A percentile compares a stretch with the other conserved stretches of the same genome.
Conservation (phyloP, 1,140 invertebrate genomes). For the Adelges cooleyi region DNA sequence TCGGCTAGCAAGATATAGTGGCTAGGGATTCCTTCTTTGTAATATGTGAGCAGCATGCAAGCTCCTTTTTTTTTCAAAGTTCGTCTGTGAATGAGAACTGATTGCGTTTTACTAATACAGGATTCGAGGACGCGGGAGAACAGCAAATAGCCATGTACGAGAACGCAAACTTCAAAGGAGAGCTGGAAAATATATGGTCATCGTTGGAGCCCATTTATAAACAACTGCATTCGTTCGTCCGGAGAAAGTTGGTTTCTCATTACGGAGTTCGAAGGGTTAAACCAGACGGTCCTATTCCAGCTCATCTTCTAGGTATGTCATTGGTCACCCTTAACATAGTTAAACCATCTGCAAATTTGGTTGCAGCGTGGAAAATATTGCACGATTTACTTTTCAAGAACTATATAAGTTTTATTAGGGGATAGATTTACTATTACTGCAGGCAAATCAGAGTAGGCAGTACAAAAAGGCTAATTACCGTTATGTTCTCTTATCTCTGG, state of each 20-base stretch:
- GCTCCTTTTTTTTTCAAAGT: too few relatives aligned
- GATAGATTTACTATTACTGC: background rate
- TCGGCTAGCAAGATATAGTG: too few relatives aligned
- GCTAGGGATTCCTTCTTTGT: too few relatives aligned
- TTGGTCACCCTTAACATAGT: constrained; percentile 12
- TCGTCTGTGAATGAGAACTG: too few relatives aligned
- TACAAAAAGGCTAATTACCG: too few relatives aligned
- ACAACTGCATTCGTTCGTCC: constrained; percentile 74
- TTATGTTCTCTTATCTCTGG: too few relatives aligned
- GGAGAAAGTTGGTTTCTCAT: constrained; percentile 53
- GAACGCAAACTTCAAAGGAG: constrained; percentile 52
- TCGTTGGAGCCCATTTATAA: constrained; percentile 67
- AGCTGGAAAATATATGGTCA: constrained; percentile 57
- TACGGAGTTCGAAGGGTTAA: constrained; percentile 53
- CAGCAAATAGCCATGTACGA: constrained; percentile 60
- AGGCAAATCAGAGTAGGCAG: too few relatives aligned
- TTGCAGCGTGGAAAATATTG: too few relatives aligned
- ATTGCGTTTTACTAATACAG: too few relatives aligned
- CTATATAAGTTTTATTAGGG: background rate
- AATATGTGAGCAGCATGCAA: too few relatives aligned
- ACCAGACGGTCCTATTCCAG: constrained; percentile 60
- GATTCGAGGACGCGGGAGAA: constrained; percentile 63
- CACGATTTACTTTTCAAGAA: too few relatives aligned
- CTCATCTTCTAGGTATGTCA: constrained; percentile 60
- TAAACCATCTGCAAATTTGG: too few relatives aligned